These are phyloP conservation scores for Lota lota DNA, from an alignment of 2,113 vertebrate genomes.

Conservation along the genomic window DNA sequence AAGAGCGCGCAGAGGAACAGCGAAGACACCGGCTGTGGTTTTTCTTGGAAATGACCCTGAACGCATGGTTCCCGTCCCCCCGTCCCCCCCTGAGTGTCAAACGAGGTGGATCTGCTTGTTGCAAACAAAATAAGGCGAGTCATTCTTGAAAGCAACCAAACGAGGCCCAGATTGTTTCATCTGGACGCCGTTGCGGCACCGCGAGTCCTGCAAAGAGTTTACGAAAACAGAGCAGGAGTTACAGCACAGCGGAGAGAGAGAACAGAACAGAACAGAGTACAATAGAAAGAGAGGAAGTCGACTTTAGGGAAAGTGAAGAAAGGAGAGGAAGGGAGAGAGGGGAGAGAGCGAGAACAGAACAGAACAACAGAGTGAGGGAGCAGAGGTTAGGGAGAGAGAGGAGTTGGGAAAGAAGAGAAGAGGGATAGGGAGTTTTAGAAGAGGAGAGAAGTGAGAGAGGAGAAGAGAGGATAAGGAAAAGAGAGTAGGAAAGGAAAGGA, in stretches of 20 bases:
- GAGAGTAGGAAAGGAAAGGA: conserved; percentile 18
- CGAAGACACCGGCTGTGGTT: conserved; percentile 45
- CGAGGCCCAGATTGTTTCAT: conserved; percentile 68
- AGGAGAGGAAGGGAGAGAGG: neutral
- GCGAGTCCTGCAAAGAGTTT: conserved; percentile 68
- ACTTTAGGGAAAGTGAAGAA: neutral
- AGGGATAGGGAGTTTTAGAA: neutral
- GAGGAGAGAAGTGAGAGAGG: neutral
- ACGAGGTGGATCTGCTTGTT: conserved; percentile 60
- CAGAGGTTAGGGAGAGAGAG: neutral
- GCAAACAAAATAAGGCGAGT: conserved; percentile 68
- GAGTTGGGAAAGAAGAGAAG: neutral
- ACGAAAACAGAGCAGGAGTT: conserved; percentile 59
- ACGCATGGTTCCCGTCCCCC: conserved; percentile 50
- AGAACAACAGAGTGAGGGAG: neutral
- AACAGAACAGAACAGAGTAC: conserved; percentile 57
- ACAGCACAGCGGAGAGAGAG: conserved; percentile 41
- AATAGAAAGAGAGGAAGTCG: conserved; percentile 18
- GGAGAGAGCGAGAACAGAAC: neutral
- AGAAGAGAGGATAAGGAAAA: neutral
- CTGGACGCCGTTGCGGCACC: conserved; percentile 52
- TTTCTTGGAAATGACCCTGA: conserved; percentile 63
- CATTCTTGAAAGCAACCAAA: conserved; percentile 63
- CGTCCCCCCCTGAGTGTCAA: conserved; percentile 34
- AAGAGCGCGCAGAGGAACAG: conserved; percentile 60